These are phyloP conservation scores for Rhorus exstirpatorius DNA, from an alignment of 2,888 invertebrate genomes.

Conservation along the genomic window DNA sequence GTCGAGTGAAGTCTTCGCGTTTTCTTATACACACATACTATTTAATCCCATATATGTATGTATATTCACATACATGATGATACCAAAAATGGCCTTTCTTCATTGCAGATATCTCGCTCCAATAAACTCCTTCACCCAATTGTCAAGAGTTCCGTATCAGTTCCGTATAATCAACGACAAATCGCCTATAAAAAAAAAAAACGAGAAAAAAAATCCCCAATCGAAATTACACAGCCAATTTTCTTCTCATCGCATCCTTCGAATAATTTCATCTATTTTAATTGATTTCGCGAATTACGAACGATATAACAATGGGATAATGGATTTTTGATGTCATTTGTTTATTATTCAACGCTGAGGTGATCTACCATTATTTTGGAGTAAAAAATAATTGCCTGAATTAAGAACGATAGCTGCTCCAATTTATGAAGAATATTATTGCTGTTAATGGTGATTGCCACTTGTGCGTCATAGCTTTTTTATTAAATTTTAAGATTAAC, in stretches of 20 bases:
- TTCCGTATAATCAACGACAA: slow-evolving; percentile 47
- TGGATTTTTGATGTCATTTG: background rate
- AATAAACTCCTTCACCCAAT: slow-evolving; percentile 68
- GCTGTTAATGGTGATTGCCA: too few relatives aligned
- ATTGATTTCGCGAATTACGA: background rate
- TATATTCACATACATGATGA: slow-evolving; percentile 20
- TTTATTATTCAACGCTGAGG: background rate
- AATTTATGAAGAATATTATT: too few relatives aligned
- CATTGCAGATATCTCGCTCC: slow-evolving; percentile 57
- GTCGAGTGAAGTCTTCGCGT: slow-evolving; percentile 28
- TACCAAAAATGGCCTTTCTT: slow-evolving; percentile 26
- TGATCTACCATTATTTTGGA: too few relatives aligned
- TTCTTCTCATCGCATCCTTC: background rate
- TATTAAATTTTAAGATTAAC: too few relatives aligned
- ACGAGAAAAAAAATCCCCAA: slow-evolving; percentile 6
- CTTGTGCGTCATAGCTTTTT: too few relatives aligned
- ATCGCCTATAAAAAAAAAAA: slow-evolving; percentile 7
- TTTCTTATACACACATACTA: background rate
- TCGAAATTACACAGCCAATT: background rate
- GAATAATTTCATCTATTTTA: background rate
- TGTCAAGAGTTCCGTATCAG: slow-evolving; percentile 65
- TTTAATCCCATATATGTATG: background rate
- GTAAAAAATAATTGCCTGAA: too few relatives aligned
- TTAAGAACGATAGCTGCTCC: too few relatives aligned
- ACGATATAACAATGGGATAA: background rate